These are phyloP conservation scores for Atethmia centrago DNA, from an alignment of 2,888 invertebrate genomes.

Conservation along the genomic window DNA sequence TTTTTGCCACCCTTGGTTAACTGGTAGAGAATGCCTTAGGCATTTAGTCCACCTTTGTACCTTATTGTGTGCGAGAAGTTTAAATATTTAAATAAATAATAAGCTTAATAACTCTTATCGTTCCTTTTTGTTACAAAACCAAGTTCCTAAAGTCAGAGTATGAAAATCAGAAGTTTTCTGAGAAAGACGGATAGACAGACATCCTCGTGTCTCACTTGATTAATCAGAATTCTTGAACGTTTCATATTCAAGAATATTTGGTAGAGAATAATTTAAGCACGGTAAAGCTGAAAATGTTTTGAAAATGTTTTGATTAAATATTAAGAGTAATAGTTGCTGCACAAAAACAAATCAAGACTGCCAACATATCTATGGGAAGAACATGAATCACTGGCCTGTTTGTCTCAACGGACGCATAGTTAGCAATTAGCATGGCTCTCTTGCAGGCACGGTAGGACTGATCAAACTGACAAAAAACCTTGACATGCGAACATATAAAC, in stretches of 20 bases:
- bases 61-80: no score
- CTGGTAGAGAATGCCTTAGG: no score
- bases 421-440: conserved; percentile 61
- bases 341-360: conserved; percentile 61
- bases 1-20: no score
- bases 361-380: conserved; percentile 66
- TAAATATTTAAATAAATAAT: no score
- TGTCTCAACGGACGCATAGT: conserved; percentile 49
- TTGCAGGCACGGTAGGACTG: conserved; percentile 63
- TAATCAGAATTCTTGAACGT: conserved; percentile 33
- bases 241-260: not conserved
- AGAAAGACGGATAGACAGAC: not conserved
- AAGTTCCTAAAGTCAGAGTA: not conserved
- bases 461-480: conserved; percentile 76
- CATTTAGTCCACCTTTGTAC: no score
- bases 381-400: conserved; percentile 71
- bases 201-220: conserved; percentile 12
- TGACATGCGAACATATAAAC: conserved; percentile 75
- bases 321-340: conserved; percentile 8
- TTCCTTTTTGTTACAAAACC: conserved; percentile 30
- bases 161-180: not conserved
- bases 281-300: conserved; percentile 19
- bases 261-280: not conserved
- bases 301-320: conserved; percentile 51
- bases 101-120: conserved; percentile 49